These are phyloP conservation scores for Phymatocera aterrima DNA, from an alignment of 2,888 invertebrate species.

Conservation along the genomic window DNA sequence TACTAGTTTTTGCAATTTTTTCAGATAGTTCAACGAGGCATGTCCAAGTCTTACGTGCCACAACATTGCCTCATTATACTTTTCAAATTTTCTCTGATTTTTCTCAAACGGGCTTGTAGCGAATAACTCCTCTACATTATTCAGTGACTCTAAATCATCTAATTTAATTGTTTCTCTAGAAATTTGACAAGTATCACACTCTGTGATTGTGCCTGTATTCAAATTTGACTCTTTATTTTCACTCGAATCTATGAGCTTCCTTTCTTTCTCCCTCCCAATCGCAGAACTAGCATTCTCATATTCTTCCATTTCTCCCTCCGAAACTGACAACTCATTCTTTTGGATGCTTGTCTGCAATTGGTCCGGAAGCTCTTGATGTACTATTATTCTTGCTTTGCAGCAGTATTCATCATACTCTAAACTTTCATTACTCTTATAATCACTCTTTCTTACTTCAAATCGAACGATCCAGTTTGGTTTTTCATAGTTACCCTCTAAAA, in stretches of 20 bases:
- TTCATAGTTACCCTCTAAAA: not conserved
- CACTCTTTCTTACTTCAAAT: constrained; percentile 36
- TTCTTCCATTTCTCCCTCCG: too few relatives aligned
- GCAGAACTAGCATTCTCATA: too few relatives aligned
- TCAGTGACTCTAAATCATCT: not conserved
- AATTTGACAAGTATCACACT: too few relatives aligned
- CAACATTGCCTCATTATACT: constrained; percentile 13
- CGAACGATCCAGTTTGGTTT: constrained; percentile 46
- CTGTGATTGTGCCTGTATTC: not conserved
- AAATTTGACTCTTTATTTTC: too few relatives aligned
- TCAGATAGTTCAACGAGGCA: constrained; percentile 54
- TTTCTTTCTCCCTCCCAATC: too few relatives aligned
- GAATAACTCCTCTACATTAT: not conserved
- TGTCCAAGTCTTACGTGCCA: constrained; percentile 32
- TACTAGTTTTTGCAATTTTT: constrained; percentile 53
- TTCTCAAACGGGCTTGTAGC: not conserved
- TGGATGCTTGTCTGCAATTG: too few relatives aligned
- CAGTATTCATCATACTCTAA: not conserved
- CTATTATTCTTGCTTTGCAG: not conserved
- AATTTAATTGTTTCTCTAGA: constrained; percentile 6
- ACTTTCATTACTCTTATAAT: not conserved
- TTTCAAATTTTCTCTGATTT: not conserved
- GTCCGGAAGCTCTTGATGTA: not conserved
- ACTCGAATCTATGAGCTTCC: not conserved
- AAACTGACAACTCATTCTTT: too few relatives aligned